These are phyloP conservation scores for Anguilla rostrata DNA, from an alignment of 2,113 vertebrate species.

Conservation along the genomic window DNA sequence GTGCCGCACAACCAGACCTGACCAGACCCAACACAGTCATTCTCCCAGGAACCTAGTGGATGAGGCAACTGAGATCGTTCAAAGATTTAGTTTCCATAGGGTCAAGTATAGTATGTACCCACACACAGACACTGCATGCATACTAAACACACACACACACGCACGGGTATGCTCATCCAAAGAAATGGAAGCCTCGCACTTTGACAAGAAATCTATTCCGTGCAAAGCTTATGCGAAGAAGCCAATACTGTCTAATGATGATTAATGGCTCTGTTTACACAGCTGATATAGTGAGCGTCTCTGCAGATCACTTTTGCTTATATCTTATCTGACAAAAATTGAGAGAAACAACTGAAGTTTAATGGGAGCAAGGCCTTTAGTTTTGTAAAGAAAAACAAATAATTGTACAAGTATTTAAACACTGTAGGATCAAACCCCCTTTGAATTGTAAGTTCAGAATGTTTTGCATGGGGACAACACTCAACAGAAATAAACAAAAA, in stretches of 20 bases:
- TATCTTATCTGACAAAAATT: neutral
- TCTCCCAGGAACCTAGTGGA: neutral
- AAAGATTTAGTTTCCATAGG: neutral
- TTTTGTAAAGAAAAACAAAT: neutral
- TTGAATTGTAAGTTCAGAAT: neutral
- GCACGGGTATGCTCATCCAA: constrained; percentile 18
- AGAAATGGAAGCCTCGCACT: neutral
- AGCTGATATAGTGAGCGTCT: neutral
- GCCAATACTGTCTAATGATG: constrained; percentile 15
- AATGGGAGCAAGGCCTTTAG: constrained; percentile 30
- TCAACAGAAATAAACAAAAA: neutral
- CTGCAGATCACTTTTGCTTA: constrained; percentile 1
- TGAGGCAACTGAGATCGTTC: too few species aligned
- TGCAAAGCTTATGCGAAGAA: neutral
- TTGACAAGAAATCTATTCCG: constrained; percentile 9
- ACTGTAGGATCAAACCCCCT: neutral
- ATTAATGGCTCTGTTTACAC: constrained; percentile 40
- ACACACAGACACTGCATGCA: neutral
- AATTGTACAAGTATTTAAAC: neutral
- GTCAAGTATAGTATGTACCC: neutral
- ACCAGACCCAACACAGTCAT: neutral
- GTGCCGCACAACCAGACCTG: neutral
- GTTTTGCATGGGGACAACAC: neutral
- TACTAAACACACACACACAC: constrained; percentile 11
- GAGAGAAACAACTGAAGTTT: constrained; percentile 13